phyloP scores from a whole-genome alignment of 2,113 vertebrate genomes.

The Halcyon malimbica region DNA sequence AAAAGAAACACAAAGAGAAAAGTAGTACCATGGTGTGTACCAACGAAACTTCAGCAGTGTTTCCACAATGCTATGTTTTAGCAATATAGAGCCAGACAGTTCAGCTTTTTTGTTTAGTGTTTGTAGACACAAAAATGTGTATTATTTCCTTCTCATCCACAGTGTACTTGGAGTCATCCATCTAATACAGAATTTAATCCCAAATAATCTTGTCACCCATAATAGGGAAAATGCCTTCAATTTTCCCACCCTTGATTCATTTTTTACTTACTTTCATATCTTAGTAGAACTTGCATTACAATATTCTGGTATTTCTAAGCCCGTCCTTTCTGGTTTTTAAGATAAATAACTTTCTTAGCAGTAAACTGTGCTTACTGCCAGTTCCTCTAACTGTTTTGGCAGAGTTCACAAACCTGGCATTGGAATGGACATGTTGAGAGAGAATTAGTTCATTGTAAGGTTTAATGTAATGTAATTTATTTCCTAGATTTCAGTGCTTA shows the following conservation, averaged over 20 bases:
- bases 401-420: background rate
- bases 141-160: constrained; percentile 79
- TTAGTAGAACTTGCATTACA: background rate
- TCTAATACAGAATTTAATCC: constrained; percentile 73
- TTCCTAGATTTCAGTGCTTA: background rate
- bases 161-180: constrained; percentile 75
- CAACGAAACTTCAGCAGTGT: constrained; percentile 31
- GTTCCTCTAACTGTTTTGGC: background rate
- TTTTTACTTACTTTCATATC: background rate
- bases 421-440: background rate
- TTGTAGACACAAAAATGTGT: constrained; percentile 79
- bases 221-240: constrained; percentile 52
- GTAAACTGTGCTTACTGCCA: background rate
- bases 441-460: background rate
- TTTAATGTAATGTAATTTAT: background rate
- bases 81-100: constrained; percentile 62
- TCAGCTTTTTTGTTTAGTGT: constrained; percentile 66
- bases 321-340: background rate
- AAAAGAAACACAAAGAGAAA: constrained; percentile 28
- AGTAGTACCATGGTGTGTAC: constrained; percentile 12
- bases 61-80: constrained; percentile 54
- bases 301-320: background rate
- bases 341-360: background rate
- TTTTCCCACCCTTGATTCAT: constrained; percentile 25
- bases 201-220: constrained; percentile 70